Evolutionary conservation across 1,140 invertebrate genomes (phyloP).

Genomic region (Sarcophaga peregrina): DNA sequence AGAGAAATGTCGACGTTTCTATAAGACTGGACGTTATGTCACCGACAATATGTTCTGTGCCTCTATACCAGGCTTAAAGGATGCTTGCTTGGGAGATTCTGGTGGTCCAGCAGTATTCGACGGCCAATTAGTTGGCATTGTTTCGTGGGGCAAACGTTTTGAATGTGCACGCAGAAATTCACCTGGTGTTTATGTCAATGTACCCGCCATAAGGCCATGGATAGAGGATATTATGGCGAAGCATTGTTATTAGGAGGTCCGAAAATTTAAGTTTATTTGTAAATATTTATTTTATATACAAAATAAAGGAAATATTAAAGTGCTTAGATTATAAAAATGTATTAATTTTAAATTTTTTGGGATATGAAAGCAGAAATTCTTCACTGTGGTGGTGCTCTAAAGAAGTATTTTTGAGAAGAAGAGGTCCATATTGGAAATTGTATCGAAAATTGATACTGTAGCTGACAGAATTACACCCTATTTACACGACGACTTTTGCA

Average conservation of each 20-base stretch:
- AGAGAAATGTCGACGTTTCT: conserved; percentile 50
- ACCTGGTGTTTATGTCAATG: conserved; percentile 82
- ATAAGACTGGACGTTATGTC: conserved; percentile 48
- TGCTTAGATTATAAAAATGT: no score
- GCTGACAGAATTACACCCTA: no score
- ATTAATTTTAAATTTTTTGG: no score
- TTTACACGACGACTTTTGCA: no score
- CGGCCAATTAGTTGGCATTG: conserved; percentile 71
- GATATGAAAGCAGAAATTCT: no score
- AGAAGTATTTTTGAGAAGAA: no score
- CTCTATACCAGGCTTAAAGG: conserved; percentile 52
- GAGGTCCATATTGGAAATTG: no score
- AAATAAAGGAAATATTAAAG: no score
- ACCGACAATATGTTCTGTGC: conserved; percentile 60
- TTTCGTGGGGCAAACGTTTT: conserved; percentile 68
- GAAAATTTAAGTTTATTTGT: no score
- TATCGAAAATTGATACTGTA: no score
- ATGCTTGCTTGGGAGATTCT: conserved; percentile 74
- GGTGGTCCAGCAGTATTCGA: conserved; percentile 72
- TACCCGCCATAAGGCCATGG: conserved; percentile 30
- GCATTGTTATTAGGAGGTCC: conserved; percentile 8
- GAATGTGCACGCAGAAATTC: conserved; percentile 74
- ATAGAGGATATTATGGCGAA: conserved; percentile 35
- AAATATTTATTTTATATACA: no score
- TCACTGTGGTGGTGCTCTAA: no score